Evolutionary conservation across 2,888 invertebrate species (phyloP).

Genomic region (Campoletis raptor): DNA sequence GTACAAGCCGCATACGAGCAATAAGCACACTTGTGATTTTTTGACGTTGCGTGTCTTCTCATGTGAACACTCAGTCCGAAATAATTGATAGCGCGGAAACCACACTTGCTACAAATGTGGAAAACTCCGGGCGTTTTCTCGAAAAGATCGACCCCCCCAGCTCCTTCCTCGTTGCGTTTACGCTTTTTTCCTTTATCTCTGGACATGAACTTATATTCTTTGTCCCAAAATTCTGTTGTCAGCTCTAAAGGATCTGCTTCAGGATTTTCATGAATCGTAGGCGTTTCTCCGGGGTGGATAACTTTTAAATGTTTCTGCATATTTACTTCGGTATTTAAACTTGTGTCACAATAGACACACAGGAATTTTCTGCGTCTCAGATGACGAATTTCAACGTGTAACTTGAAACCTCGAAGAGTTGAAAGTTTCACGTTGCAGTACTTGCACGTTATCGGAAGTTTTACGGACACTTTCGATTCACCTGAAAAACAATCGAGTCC

Average conservation of each 20-base stretch:
- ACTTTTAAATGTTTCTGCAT: constrained; percentile 79
- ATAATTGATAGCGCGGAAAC: constrained; percentile 76
- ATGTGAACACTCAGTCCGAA: constrained; percentile 79
- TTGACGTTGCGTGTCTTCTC: constrained; percentile 74
- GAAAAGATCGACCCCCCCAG: background rate
- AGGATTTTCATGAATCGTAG: constrained; percentile 77
- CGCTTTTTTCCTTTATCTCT: constrained; percentile 73
- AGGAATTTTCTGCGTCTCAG: constrained; percentile 78
- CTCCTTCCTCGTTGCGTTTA: constrained; percentile 64
- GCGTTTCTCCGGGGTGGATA: constrained; percentile 75
- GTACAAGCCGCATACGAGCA: constrained; percentile 78
- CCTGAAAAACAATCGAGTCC: constrained; percentile 28
- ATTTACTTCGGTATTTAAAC: constrained; percentile 76
- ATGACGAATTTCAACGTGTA: constrained; percentile 81
- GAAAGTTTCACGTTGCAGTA: constrained; percentile 79
- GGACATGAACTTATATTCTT: constrained; percentile 78
- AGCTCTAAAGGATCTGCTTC: constrained; percentile 73
- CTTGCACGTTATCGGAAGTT: constrained; percentile 77
- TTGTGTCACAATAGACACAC: constrained; percentile 82
- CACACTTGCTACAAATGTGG: constrained; percentile 76
- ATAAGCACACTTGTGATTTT: constrained; percentile 79
- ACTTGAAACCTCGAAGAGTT: constrained; percentile 80
- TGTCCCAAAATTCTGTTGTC: constrained; percentile 80
- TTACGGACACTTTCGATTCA: constrained; percentile 38
- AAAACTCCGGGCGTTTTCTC: constrained; percentile 37